Base-by-base conservation (phyloP, 1,140 invertebrate species). In the Drosophila oshimai region DNA sequence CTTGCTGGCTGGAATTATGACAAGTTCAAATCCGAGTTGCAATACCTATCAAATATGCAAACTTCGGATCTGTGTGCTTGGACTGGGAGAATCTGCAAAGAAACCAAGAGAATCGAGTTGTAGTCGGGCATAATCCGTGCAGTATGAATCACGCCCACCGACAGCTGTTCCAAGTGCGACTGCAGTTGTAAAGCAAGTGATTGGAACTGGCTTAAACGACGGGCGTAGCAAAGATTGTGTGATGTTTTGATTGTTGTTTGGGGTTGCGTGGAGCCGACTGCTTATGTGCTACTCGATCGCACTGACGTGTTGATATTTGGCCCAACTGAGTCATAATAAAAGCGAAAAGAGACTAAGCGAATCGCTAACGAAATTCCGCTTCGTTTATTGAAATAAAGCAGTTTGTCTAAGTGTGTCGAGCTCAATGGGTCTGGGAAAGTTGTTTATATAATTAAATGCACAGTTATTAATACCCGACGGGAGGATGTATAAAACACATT, bases 11-110 rank as follows among this genome's bases (percentile, higher is more conserved):
- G 60, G 64, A 89, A 78, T 65, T 77, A 64, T 71, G 49, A 75
- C 72, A 71, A 73, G 86, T 89, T 84, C 75, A 73, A 89, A 84
- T 84, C 79, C 79, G 79, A 84, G 79, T 86, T 86, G 80, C 65
- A 67, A 41, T 60, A 49, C 65, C 70, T 50, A 44, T 70, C 20
- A 29, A 64, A 50, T 62, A 70, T 71, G 79, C 74, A 71, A 74
- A 64, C 57, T 39, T 28, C 44, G 57, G 69, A 74, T 61, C 70
- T 68, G 74, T 77, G 78, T 70, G 73, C 60, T 62, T 69, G 47
- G 50, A 81, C 62, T 61, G 37, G 54, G 53, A 79, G 57, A 86
- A 84, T 79, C 79, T 84, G 79, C 15, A 75, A 81, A 34, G 6
- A 33, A 29, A 44, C 6, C 3, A 6, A 50, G 31, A 20, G 39